Conservation (phyloP, 2,888 invertebrate species). For the Leptura quadrifasciata region DNA sequence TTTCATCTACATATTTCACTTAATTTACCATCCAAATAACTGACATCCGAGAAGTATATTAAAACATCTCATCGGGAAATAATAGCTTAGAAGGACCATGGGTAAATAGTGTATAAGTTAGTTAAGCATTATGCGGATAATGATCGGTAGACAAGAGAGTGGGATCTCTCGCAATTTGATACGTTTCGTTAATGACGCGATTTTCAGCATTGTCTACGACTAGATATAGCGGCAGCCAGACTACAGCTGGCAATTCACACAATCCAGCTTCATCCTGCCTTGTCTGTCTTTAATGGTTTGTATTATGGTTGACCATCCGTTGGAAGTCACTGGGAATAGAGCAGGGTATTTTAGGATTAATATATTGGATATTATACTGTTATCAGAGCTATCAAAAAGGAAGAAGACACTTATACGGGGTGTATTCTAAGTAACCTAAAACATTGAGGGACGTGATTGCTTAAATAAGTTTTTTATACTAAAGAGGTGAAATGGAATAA, state of each 20-base stretch:
- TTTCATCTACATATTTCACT: slow-evolving; percentile 1
- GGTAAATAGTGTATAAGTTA: slow-evolving; percentile 43
- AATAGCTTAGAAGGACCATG: slow-evolving; percentile 42
- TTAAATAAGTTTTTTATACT: no score
- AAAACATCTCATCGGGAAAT: slow-evolving; percentile 35
- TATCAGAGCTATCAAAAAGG: neutral
- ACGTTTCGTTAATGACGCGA: slow-evolving; percentile 63
- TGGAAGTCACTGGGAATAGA: slow-evolving; percentile 34
- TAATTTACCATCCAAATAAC: slow-evolving; percentile 25
- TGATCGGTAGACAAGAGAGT: slow-evolving; percentile 51
- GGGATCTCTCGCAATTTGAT: slow-evolving; percentile 57
- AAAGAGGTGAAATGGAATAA: no score
- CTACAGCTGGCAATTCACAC: slow-evolving; percentile 43
- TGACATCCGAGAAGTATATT: slow-evolving; percentile 33
- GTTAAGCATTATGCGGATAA: slow-evolving; percentile 53
- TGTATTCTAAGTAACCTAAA: no score
- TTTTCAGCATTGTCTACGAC: slow-evolving; percentile 57
- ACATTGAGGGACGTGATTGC: no score
- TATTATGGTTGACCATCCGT: slow-evolving; percentile 57
- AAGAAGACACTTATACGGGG: neutral
- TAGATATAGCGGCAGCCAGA: slow-evolving; percentile 44
- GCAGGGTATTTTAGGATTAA: slow-evolving; percentile 28
- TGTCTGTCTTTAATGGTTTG: slow-evolving; percentile 57
- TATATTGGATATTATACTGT: neutral
- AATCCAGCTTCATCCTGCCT: slow-evolving; percentile 44